Base-by-base conservation (phyloP, 2,888 invertebrate genomes). In the Drosophila rubida region DNA sequence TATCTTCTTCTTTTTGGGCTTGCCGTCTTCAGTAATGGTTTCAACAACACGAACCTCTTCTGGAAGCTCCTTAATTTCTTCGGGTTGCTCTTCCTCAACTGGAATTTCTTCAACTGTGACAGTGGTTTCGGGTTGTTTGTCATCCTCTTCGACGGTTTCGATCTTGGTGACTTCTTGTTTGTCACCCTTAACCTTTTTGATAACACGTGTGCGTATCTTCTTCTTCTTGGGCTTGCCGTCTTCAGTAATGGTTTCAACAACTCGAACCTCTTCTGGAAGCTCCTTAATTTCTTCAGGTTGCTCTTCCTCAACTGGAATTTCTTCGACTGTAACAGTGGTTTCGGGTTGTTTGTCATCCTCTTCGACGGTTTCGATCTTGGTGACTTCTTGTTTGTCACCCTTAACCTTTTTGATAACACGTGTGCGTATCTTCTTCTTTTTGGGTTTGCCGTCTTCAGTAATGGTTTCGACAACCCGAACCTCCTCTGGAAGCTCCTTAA, bases 121-220 rank as follows among this genome's bases (percentile, higher is more conserved):
- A 2, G 51, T 59, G 2, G 60, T 64, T 25, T 64, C 64, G 2
- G 64, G 64, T 14, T 41, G 13, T 9, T 64, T 64, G 46, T 64
- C 60, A 41, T 64, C 59, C 4, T 64, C 64, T 11, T 64, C 59
- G 46, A 64, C 46, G 3, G 60, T 64, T 46, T 64, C 60, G 13
- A 64, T 64, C 51, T 64, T 66, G 32, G 66, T 66, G 11, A 66
- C 63, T 14, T 66, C 66, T 66, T 66, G 66, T 1, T 62, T 66
- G 27, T 57, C 66, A 16, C 66, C 66, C 46, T 66, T 66, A 25
- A 66, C 23, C 55, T 66, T 66, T 13, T 66, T 66, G 27, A 66
- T 66, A 1, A 66, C n/a, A 35, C 66, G 66, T 11, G 66, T 66
- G 7, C 66, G 66, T 2, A 66, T 66, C 46, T 66, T 66, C 50